These are phyloP conservation scores for Gallinago jamesoni DNA, from an alignment of 2,113 vertebrate genomes.

Conservation along the genomic window DNA sequence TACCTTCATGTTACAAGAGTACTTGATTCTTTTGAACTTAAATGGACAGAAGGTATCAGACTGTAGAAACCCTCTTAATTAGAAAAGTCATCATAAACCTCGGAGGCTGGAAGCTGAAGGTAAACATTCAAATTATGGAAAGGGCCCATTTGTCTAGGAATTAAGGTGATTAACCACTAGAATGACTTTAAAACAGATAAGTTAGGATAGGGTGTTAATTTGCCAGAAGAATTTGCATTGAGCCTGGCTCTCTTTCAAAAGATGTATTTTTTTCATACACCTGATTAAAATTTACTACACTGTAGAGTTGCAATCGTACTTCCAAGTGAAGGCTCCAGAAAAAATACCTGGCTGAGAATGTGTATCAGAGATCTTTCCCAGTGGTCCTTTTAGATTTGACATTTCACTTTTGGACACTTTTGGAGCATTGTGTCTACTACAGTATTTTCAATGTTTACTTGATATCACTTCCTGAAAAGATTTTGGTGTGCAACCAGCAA, in stretches of 20 bases:
- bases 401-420: slow-evolving; percentile 20
- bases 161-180: background rate
- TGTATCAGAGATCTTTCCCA: background rate
- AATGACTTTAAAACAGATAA: background rate
- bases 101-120: background rate
- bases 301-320: background rate
- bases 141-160: background rate
- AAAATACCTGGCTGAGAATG: background rate
- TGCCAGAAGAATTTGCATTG: background rate
- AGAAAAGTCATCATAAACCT: background rate
- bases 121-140: background rate
- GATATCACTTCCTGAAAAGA: background rate
- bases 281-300: background rate
- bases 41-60: background rate
- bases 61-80: background rate
- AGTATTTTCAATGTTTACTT: background rate
- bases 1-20: background rate
- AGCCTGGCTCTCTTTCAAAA: background rate
- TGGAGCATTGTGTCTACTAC: background rate
- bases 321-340: background rate
- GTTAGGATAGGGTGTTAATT: background rate
- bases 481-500: background rate
- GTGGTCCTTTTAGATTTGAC: background rate
- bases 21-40: background rate
- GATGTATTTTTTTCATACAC: background rate